Percentiles rank a stretch among this genome's conserved stretches.
These are phyloP conservation scores for Paramormyrops hopkinsi DNA, from an alignment of 2,797 vertebrate species.

Conservation along the genomic window DNA sequence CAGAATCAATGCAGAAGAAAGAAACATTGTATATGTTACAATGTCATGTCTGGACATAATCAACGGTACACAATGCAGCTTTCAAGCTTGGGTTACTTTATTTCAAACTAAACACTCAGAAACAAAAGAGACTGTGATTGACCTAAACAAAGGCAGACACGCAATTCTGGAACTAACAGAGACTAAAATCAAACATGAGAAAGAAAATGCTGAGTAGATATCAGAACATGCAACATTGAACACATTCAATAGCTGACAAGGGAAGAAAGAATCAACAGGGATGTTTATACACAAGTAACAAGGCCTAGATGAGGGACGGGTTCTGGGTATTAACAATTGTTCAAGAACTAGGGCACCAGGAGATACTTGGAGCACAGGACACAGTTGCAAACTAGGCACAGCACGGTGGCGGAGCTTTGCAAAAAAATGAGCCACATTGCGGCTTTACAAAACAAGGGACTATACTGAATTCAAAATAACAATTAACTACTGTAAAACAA, in stretches of 20 bases:
- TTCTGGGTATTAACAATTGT: not conserved
- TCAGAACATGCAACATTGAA: not conserved
- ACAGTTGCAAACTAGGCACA: not conserved
- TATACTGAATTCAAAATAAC: not conserved
- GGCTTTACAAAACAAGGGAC: not conserved
- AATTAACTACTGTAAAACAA: not conserved
- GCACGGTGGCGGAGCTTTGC: too few species aligned
- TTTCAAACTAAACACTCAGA: not conserved
- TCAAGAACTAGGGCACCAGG: not conserved
- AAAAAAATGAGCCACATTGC: not conserved
- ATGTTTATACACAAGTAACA: not conserved
- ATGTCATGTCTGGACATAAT: not conserved
- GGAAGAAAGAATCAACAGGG: not conserved
- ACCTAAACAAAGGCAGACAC: not conserved
- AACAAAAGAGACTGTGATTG: not conserved
- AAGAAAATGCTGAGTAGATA: not conserved
- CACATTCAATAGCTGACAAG: not conserved
- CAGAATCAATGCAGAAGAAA: not conserved
- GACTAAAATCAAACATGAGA: not conserved
- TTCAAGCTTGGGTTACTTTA: not conserved
- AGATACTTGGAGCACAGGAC: not conserved
- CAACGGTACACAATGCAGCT: not conserved
- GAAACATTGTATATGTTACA: not conserved
- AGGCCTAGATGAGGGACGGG: not conserved
- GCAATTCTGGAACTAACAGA: not conserved